Evolutionary conservation across 2,797 vertebrate genomes (phyloP), one percentile per base, ranked within the genome.

Genomic region (Orientallactaga sibirica): DNA sequence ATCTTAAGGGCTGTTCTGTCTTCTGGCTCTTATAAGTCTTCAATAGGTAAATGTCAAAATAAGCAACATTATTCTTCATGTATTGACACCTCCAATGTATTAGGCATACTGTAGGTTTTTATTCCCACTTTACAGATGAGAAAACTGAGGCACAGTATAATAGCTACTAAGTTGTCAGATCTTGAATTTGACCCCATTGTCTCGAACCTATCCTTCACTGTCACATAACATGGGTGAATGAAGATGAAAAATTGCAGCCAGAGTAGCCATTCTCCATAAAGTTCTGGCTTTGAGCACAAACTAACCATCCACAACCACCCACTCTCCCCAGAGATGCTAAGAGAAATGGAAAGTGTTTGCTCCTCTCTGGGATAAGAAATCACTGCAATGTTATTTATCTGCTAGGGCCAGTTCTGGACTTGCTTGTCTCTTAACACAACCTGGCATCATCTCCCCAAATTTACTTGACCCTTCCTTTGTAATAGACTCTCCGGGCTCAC

Each of bases 11-110:
- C 80, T 68, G 73, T 86, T 82, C 41, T 94, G 70, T 41, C 73
- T 1, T 91, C 67, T 74, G 43, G 52, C n/a, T 95, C 22, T 93
- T 75, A 52, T 29, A 58, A 29, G 33, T 79, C 18, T 29, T 71
- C 33, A 67, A 33, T 27, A 90, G 90, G 64, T 62, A 89, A 71
- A 84, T 78, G 8, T 66, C 43, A 85, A 84, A 82, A 81, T 41
- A 70, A 61, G 6, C 25, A 84, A 74, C 0, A 33, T 33, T 20
- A 27, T 77, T 78, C 58, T 43, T 73, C 43, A 58, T 48, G 86
- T 81, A 84, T 19, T 61, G 77, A 81, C 20, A 3, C 74, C 16
- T 81, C 73, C 61, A 25, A 61, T 52, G 41, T 9, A 81, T 66
- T 4, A 48, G 58, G 29, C 29, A 78, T 58, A 80, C 2, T 52